Conservation (phyloP, 1,140 invertebrate species). For the Hydropsyche tenuis region DNA sequence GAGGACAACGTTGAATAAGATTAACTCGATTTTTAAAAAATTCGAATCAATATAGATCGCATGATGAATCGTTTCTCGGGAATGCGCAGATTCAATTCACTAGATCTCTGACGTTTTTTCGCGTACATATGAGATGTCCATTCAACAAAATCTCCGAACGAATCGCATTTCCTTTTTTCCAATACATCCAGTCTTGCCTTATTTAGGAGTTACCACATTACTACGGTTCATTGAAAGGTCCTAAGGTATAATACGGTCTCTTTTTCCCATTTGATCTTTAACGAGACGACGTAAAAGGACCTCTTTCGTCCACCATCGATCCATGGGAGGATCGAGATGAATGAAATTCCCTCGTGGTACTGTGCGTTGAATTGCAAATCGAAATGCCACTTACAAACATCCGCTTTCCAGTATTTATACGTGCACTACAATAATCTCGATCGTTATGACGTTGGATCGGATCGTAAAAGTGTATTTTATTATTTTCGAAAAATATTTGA, state of each 20-base stretch:
- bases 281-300: background rate
- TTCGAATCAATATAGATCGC: background rate
- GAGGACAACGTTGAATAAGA: background rate
- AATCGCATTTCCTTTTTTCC: background rate
- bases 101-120: constrained; percentile 10
- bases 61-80: background rate
- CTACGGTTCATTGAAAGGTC: background rate
- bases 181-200: constrained; percentile 37
- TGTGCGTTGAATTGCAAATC: constrained; percentile 38
- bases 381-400: constrained; percentile 37
- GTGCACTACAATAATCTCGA: constrained; percentile 13
- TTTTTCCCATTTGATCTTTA: background rate
- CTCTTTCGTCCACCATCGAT: background rate
- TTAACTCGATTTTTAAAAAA: background rate
- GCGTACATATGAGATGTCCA: background rate
- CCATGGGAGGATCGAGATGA: constrained; percentile 31
- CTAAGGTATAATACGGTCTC: background rate
- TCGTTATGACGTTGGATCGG: constrained; percentile 27
- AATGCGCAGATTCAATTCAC: constrained; percentile 1
- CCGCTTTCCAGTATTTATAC: constrained; percentile 32
- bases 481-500: constrained; percentile 1
- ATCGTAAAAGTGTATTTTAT: background rate
- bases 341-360: constrained; percentile 37
- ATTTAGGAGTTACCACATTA: constrained; percentile 23
- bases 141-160: constrained; percentile 12